Conservation (phyloP, 2,888 invertebrate species). For the Pyrocoelia pectoralis region DNA sequence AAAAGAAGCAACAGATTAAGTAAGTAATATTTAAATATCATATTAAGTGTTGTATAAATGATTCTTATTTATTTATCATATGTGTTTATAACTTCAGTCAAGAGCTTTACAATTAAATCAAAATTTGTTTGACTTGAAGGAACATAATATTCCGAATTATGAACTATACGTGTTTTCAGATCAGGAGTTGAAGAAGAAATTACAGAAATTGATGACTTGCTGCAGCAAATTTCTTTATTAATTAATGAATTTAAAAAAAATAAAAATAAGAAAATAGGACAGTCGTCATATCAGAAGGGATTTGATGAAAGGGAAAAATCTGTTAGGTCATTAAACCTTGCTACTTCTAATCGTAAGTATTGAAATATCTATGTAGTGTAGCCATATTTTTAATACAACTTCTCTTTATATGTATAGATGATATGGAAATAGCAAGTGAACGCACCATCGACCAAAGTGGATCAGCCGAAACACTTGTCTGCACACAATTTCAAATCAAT, state of each 20-base stretch:
- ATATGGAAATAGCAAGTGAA: conserved; percentile 2
- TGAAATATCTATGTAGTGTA: not conserved
- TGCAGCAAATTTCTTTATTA: conserved; percentile 3
- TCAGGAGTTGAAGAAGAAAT: not conserved
- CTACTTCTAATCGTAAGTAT: conserved; percentile 2
- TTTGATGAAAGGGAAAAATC: not conserved
- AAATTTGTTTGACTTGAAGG: not conserved
- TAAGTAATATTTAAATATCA: not conserved
- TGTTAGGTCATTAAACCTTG: not conserved
- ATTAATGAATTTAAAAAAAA: not conserved
- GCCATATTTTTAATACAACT: conserved; percentile 4
- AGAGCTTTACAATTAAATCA: not conserved
- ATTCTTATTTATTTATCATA: too few species aligned
- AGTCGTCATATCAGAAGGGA: not conserved
- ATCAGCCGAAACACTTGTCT: not conserved
- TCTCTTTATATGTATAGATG: not conserved
- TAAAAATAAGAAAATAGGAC: not conserved
- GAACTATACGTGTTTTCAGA: conserved; percentile 7
- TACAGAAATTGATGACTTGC: conserved; percentile 1
- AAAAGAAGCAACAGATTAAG: not conserved
- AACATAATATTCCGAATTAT: conserved; percentile 1
- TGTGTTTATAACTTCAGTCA: too few species aligned
- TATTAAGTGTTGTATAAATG: not conserved
- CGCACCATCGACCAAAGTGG: not conserved
- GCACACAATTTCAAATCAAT: not conserved